A percentile compares a stretch with the other conserved stretches of the same genome.
phyloP scores from a whole-genome alignment of 1,140 invertebrate genomes.

The Pristionchus pacificus region DNA sequence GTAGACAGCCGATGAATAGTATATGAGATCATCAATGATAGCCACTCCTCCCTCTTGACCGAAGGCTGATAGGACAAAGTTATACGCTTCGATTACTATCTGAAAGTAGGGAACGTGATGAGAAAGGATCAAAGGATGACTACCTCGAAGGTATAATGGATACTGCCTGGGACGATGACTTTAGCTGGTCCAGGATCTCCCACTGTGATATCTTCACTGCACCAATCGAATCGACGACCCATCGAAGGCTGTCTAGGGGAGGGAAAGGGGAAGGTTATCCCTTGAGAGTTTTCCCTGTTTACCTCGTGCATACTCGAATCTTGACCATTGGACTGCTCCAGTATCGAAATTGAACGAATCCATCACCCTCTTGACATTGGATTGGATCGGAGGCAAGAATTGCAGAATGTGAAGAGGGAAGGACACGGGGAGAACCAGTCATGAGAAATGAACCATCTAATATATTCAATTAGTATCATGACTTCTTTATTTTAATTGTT shows the following conservation, averaged over 20 bases:
- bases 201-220: conserved; percentile 35
- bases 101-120: conserved; percentile 19
- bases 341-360: conserved; percentile 34
- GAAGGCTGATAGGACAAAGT: conserved; percentile 40
- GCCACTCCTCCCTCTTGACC: conserved; percentile 39
- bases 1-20: conserved; percentile 37
- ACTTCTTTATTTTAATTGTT: no score
- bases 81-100: conserved; percentile 40
- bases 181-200: conserved; percentile 39
- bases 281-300: no score
- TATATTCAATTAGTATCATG: neutral
- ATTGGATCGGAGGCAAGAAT: conserved; percentile 39
- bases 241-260: conserved; percentile 12
- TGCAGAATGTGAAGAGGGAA: conserved; percentile 23
- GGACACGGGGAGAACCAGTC: conserved; percentile 30
- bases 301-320: conserved; percentile 34
- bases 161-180: conserved; percentile 36
- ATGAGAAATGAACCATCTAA: conserved; percentile 28
- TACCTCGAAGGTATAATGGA: conserved; percentile 37
- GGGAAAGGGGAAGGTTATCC: neutral
- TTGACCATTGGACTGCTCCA: conserved; percentile 35
- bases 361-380: conserved; percentile 44
- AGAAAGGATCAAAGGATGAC: conserved; percentile 10
- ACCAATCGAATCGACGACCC: conserved; percentile 36
- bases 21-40: conserved; percentile 38